Evolutionary conservation across 1,140 invertebrate species (phyloP), one percentile per base, ranked within the genome.

Genomic region (Bactericera cockerelli): DNA sequence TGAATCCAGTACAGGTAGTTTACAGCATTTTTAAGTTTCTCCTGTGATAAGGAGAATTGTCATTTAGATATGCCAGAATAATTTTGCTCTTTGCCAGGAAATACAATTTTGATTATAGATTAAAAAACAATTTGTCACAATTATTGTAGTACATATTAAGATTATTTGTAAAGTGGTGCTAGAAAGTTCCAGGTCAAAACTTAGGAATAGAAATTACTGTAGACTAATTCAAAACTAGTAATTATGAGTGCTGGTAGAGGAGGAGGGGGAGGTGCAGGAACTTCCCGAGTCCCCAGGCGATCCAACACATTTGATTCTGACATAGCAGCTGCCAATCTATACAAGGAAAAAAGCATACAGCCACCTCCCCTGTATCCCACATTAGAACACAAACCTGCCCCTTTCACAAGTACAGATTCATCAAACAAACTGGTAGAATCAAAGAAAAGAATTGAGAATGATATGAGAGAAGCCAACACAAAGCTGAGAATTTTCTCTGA

Each of bases 1-100:
- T 72, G 49, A 65, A 59, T 57, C 49, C 61, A 2, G 59, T 60
- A 2, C 26, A 59, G 42, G 58, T 59, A 25, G 8, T 59, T 36
- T 13, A 58, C n/a, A 31, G 28, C 28, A 31, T 31, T 31, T 4
- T 31, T 6, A 31, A 31, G 28, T 31, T 31, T 31, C 28, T 31
- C 13, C 28, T 31, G 28, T 31, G 4, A 4, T 31, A n/a, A n/a
- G n/a, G n/a, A n/a, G n/a, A n/a, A n/a, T n/a, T n/a, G n/a, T n/a
- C n/a, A n/a, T n/a, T n/a, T n/a, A n/a, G n/a, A n/a, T n/a, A n/a
- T n/a, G n/a, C n/a, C n/a, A n/a, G n/a, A n/a, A n/a, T n/a, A n/a
- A n/a, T n/a, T n/a, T n/a, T n/a, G n/a, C n/a, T n/a, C n/a, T n/a
- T n/a, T n/a, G n/a, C n/a, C n/a, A n/a, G n/a, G n/a, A n/a, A n/a